Percentiles rank a stretch among this genome's conserved stretches.
These are phyloP conservation scores for Dasypus novemcinctus DNA, from an alignment of 2,113 vertebrate genomes.

Conservation along the genomic window DNA sequence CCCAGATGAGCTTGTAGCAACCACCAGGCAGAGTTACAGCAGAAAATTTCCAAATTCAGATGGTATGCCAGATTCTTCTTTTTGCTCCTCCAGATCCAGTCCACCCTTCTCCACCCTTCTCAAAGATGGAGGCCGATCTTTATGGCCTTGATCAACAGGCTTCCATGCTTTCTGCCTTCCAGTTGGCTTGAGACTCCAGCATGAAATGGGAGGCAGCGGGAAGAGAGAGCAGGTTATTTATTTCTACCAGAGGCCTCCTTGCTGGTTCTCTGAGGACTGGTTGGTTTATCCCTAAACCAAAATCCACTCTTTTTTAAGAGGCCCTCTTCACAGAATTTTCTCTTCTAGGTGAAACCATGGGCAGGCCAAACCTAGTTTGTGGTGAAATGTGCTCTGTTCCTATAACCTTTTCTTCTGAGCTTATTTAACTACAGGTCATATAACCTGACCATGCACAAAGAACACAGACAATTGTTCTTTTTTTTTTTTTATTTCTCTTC, in stretches of 20 bases:
- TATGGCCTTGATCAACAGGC: not conserved
- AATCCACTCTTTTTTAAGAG: constrained; percentile 44
- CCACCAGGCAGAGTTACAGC: not conserved
- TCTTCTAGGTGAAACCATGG: not conserved
- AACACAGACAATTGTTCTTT: too few relatives aligned
- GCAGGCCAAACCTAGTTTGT: too few relatives aligned
- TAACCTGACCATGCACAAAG: too few relatives aligned
- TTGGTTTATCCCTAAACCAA: not conserved
- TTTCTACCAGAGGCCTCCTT: not conserved
- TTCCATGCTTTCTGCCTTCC: not conserved
- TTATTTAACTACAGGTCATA: too few relatives aligned
- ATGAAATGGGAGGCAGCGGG: not conserved
- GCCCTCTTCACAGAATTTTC: constrained; percentile 27
- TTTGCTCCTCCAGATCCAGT: not conserved
- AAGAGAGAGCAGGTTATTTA: not conserved
- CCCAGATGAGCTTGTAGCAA: not conserved
- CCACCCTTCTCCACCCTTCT: not conserved
- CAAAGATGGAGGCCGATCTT: too few relatives aligned
- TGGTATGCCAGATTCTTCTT: not conserved
- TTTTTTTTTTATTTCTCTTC: too few relatives aligned
- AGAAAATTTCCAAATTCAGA: not conserved
- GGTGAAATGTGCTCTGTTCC: too few relatives aligned
- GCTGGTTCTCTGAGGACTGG: not conserved
- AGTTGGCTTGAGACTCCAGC: not conserved
- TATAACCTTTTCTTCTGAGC: too few relatives aligned